Evolutionary conservation across 2,113 vertebrate species (phyloP).

Genomic region (Oceanodroma tethys): DNA sequence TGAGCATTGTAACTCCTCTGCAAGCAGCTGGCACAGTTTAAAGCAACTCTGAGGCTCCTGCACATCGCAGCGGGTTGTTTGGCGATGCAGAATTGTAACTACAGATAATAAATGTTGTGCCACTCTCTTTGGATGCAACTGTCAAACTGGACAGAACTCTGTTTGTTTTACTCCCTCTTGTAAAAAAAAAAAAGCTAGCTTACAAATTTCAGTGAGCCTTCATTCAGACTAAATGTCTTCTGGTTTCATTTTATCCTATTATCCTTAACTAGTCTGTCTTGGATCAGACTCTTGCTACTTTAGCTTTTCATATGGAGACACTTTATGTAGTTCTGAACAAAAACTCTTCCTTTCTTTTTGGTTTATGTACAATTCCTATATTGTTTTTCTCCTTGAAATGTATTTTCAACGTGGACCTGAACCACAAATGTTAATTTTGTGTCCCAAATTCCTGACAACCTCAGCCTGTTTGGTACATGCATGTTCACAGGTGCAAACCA

Average conservation of each 20-base stretch:
- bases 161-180: neutral
- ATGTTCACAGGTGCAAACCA: neutral
- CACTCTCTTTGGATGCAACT: neutral
- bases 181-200: neutral
- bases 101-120: neutral
- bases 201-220: neutral
- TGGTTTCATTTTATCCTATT: neutral
- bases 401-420: neutral
- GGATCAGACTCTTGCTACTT: neutral
- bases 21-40: neutral
- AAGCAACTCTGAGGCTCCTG: neutral
- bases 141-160: neutral
- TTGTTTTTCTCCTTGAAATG: neutral
- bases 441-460: neutral
- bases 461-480: neutral
- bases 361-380: neutral
- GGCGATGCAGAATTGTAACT: neutral
- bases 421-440: neutral
- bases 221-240: neutral
- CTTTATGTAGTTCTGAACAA: neutral
- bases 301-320: neutral
- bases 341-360: neutral
- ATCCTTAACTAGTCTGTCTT: neutral
- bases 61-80: neutral
- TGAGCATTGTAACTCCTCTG: neutral